Evolutionary conservation across 2,797 vertebrate genomes (phyloP).

Genomic region (Melanotaenia pygmaea): DNA sequence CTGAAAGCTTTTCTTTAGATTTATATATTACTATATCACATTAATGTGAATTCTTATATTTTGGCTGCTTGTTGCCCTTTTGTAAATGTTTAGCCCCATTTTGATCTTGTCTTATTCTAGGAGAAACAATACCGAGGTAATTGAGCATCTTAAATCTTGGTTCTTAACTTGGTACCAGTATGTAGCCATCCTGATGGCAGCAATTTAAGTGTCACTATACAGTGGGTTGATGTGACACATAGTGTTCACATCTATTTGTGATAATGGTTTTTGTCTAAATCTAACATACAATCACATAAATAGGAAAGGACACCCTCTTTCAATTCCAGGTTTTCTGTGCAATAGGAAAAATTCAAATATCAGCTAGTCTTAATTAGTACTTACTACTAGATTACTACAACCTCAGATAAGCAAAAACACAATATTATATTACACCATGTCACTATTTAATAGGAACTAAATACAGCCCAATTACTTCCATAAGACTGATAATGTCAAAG

Average conservation of each 20-base stretch:
- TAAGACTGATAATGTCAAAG: not conserved
- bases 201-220: slow-evolving; percentile 5
- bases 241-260: not conserved
- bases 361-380: not conserved
- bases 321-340: not conserved
- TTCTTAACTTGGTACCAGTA: slow-evolving; percentile 18
- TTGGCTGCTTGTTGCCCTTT: slow-evolving; percentile 7
- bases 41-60: slow-evolving; percentile 40
- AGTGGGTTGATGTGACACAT: slow-evolving; percentile 4
- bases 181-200: not conserved
- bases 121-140: slow-evolving; percentile 11
- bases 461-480: not conserved
- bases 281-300: not conserved
- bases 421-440: not conserved
- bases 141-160: slow-evolving; percentile 14
- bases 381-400: not conserved
- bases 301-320: not conserved
- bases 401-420: not conserved
- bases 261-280: not conserved
- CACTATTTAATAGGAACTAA: not conserved
- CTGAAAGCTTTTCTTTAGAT: slow-evolving; percentile 35
- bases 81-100: slow-evolving; percentile 45
- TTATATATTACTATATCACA: slow-evolving; percentile 28
- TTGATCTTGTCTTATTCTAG: slow-evolving; percentile 26
- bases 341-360: not conserved